Evolutionary conservation across 1,140 invertebrate species (phyloP).

Genomic region (Hydropsyche tenuis): DNA sequence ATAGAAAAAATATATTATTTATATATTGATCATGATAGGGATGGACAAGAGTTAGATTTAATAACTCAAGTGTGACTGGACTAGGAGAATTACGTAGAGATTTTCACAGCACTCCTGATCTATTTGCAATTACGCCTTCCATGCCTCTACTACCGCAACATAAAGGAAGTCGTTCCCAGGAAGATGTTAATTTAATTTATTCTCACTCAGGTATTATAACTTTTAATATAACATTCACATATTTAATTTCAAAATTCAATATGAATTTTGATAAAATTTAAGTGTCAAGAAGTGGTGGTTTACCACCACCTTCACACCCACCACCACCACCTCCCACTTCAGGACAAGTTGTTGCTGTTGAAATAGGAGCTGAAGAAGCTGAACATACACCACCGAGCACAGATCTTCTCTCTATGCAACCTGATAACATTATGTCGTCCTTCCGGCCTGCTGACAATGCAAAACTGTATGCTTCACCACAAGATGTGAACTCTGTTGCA

Average conservation of each 20-base stretch:
- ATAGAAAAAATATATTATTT: not conserved
- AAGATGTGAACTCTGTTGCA: slow-evolving; percentile 81
- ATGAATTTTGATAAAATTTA: slow-evolving; percentile 22
- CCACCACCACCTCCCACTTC: slow-evolving; percentile 73
- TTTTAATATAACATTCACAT: not conserved
- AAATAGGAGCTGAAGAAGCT: slow-evolving; percentile 60
- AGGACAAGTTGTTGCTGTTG: slow-evolving; percentile 77
- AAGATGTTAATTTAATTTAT: slow-evolving; percentile 69
- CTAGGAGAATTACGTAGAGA: slow-evolving; percentile 76
- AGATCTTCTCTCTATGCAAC: slow-evolving; percentile 50
- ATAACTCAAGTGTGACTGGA: slow-evolving; percentile 58
- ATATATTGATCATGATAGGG: slow-evolving; percentile 52
- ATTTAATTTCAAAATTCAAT: not conserved
- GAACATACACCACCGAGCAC: slow-evolving; percentile 53
- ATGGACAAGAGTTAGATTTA: slow-evolving; percentile 63
- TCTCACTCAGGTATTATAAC: slow-evolving; percentile 33
- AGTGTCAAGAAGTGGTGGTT: slow-evolving; percentile 54
- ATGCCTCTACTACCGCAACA: slow-evolving; percentile 37
- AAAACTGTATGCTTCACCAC: slow-evolving; percentile 87
- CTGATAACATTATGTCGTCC: slow-evolving; percentile 74
- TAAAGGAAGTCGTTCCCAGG: slow-evolving; percentile 76
- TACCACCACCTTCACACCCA: slow-evolving; percentile 74
- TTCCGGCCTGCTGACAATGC: slow-evolving; percentile 84
- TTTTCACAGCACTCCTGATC: slow-evolving; percentile 88
- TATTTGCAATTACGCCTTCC: slow-evolving; percentile 61